Evolutionary conservation across 2,888 invertebrate genomes (phyloP), one percentile per base, ranked within the genome.

Genomic region (Campoletis raptor): DNA sequence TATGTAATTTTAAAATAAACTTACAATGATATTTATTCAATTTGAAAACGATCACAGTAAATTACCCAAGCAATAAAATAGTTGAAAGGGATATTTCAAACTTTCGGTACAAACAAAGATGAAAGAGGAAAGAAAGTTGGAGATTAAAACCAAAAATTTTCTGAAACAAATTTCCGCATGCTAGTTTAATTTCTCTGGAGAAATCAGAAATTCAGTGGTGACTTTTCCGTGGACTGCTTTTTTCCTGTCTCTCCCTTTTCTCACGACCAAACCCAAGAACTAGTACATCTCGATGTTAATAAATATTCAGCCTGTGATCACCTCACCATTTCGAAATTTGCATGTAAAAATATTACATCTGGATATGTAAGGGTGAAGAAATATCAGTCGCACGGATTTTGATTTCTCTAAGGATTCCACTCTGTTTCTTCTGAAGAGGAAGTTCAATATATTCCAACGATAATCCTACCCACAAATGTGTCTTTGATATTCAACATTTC

Each of bases 241-340:
- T 24, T 76, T 30, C 45, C 21, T 36, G 7, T 12, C 24, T 48
- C 45, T 64, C 64, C n/a, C 30, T 64, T 64, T 57, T 73, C 61
- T 52, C 48, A 72, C 52, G 80, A 76, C 72, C 85, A 54, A 82
- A 79, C 15, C 74, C 54, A 69, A 66, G 45, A 81, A 61, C 72
- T 36, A 37, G 70, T 79, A 66, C 76, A 83, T 89, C 85, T 85
- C 79, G 85, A 80, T 81, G 81, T 88, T 89, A 88, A 90, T 90
- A 89, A 89, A 90, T 90, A 90, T 90, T 89, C 89, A 83, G 79
- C 82, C 86, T 89, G 89, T 89, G 89, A 90, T 90, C 88, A 88
- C 73, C 61, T 66, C 69, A 61, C 61, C 70, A 80, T 73, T 70
- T 77, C 81, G 61, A 81, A 72, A 76, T 77, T 81, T 83, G 77